Percentiles rank a stretch among this genome's conserved stretches.
phyloP scores from a whole-genome alignment of 2,888 invertebrate genomes.

The Drosophila algonquin region DNA sequence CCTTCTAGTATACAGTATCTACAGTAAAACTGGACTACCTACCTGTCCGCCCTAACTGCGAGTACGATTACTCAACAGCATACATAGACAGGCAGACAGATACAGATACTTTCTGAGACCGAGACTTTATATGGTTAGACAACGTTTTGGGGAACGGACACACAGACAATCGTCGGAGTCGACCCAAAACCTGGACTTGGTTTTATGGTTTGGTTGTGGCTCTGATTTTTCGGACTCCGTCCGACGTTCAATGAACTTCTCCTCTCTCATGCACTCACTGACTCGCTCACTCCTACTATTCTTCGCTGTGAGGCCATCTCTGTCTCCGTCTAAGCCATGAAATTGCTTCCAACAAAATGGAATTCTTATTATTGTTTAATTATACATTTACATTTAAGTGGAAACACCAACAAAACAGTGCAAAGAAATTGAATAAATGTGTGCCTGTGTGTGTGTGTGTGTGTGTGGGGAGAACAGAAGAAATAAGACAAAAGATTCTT shows the following conservation, averaged over 20 bases:
- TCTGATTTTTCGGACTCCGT: conserved; percentile 33
- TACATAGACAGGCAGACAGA: conserved; percentile 15
- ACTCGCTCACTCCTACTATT: not conserved
- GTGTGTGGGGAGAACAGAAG: not conserved
- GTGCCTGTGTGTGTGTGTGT: no score
- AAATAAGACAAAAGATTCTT: conserved; percentile 46
- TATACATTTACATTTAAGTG: conserved; percentile 35
- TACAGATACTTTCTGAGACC: not conserved
- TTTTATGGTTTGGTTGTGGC: conserved; percentile 35
- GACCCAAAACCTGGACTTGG: conserved; percentile 26
- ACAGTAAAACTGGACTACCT: conserved; percentile 48
- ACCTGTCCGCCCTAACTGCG: conserved; percentile 62
- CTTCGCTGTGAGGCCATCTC: not conserved
- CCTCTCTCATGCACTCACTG: conserved; percentile 6
- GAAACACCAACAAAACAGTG: conserved; percentile 30
- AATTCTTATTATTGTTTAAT: conserved; percentile 53
- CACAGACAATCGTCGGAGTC: not conserved
- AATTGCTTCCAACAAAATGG: conserved; percentile 17
- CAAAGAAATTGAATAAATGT: conserved; percentile 35
- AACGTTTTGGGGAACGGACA: conserved; percentile 30
- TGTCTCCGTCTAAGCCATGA: conserved; percentile 33
- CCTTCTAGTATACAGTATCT: conserved; percentile 12
- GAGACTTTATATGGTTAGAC: conserved; percentile 51
- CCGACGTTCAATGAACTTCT: conserved; percentile 67
- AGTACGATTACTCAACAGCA: conserved; percentile 35